A percentile compares a stretch with the other conserved stretches of the same genome.
These are phyloP conservation scores for Eupithecia subfuscata DNA, from an alignment of 2,888 invertebrate species.

Conservation along the genomic window DNA sequence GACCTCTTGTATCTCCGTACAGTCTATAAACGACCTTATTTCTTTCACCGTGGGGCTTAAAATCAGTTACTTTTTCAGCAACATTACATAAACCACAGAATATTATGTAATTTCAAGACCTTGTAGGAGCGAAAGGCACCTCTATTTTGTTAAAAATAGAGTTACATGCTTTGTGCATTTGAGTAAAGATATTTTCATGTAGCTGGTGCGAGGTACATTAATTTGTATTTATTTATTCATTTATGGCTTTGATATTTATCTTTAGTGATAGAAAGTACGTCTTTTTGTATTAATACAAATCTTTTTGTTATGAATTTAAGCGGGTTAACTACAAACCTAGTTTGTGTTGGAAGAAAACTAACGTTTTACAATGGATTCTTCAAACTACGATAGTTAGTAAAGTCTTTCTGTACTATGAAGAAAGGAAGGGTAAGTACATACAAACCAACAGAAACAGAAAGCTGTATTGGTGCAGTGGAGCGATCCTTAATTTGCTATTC, in stretches of 20 bases:
- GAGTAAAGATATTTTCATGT: slow-evolving; percentile 19
- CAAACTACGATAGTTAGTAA: too few relatives aligned
- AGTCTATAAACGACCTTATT: slow-evolving; percentile 23
- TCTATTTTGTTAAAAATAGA: slow-evolving; percentile 21
- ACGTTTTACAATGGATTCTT: too few relatives aligned
- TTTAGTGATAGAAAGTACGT: not conserved
- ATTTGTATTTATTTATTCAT: slow-evolving; percentile 43
- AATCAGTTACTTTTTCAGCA: not conserved
- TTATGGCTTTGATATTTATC: slow-evolving; percentile 26
- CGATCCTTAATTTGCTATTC: not conserved
- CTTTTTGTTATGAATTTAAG: not conserved
- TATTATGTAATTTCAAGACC: not conserved
- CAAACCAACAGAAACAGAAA: not conserved
- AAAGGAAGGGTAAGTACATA: not conserved
- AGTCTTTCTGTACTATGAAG: too few relatives aligned
- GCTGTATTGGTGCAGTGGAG: not conserved
- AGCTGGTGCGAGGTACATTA: slow-evolving; percentile 29
- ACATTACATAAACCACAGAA: slow-evolving; percentile 3
- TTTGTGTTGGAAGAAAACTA: too few relatives aligned
- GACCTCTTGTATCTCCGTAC: slow-evolving; percentile 39
- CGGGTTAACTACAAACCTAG: too few relatives aligned
- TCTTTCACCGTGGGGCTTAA: slow-evolving; percentile 18
- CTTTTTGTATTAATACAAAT: slow-evolving; percentile 6
- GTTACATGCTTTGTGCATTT: slow-evolving; percentile 24
- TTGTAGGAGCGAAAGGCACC: slow-evolving; percentile 14